These are phyloP conservation scores for Ecliptopera silaceata DNA, from an alignment of 2,888 invertebrate species.

Conservation along the genomic window DNA sequence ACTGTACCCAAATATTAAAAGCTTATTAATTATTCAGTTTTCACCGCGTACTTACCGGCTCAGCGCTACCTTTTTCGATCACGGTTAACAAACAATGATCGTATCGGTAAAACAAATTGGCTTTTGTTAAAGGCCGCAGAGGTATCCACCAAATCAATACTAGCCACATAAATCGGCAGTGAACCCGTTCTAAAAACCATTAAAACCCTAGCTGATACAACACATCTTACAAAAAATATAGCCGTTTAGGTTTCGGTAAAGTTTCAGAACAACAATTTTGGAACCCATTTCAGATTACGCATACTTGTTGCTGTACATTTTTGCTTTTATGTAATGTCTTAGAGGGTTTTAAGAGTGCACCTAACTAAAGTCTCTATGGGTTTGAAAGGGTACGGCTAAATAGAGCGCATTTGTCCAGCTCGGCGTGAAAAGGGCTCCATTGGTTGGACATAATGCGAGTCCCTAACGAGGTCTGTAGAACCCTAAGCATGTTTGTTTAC, in stretches of 20 bases:
- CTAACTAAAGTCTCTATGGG: slow-evolving; percentile 41
- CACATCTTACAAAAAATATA: slow-evolving; percentile 10
- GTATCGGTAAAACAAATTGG: slow-evolving; percentile 24
- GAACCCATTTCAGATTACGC: slow-evolving; percentile 35
- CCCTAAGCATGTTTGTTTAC: slow-evolving; percentile 38
- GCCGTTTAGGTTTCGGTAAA: slow-evolving; percentile 10
- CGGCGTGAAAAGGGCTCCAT: slow-evolving; percentile 45
- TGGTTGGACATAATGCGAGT: slow-evolving; percentile 43
- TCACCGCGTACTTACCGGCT: slow-evolving; percentile 10
- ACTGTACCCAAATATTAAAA: slow-evolving; percentile 5
- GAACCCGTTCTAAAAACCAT: slow-evolving; percentile 4
- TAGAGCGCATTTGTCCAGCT: slow-evolving; percentile 48
- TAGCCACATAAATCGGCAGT: slow-evolving; percentile 4
- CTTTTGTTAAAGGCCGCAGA: slow-evolving; percentile 1
- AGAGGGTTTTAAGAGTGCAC: slow-evolving; percentile 42
- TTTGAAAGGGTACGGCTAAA: slow-evolving; percentile 48
- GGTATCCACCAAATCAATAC: slow-evolving; percentile 10
- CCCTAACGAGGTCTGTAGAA: slow-evolving; percentile 46
- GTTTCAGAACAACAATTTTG: slow-evolving; percentile 3
- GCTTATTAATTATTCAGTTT: slow-evolving; percentile 21
- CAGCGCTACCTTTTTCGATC: slow-evolving; percentile 18
- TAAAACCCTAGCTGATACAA: slow-evolving; percentile 7
- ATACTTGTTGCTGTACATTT: slow-evolving; percentile 43
- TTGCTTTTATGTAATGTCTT: slow-evolving; percentile 38
- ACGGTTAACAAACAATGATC: slow-evolving; percentile 21